These are phyloP conservation scores for Montipora foliosa DNA, from an alignment of 64 coral and sea anemone species.

Conservation along the genomic window DNA sequence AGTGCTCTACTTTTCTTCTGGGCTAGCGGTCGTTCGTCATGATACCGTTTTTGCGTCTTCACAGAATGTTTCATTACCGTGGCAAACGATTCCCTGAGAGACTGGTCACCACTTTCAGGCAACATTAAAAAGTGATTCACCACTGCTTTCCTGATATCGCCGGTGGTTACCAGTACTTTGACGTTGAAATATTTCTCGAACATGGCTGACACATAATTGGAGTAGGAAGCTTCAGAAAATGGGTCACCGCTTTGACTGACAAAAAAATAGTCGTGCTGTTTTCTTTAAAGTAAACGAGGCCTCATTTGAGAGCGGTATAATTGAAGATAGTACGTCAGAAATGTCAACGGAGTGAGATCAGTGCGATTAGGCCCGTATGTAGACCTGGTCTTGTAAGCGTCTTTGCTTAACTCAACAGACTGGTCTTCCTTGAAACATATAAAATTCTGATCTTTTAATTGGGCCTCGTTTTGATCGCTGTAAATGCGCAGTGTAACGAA, in stretches of 20 bases:
- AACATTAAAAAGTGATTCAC: slow-evolving; percentile 10
- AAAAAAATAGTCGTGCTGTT: slow-evolving; percentile 15
- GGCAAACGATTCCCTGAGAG: slow-evolving; percentile 6
- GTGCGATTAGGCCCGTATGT: neutral
- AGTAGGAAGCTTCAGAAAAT: neutral
- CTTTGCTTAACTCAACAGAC: neutral
- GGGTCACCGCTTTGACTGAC: slow-evolving; percentile 12
- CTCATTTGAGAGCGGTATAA: neutral
- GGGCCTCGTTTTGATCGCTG: neutral
- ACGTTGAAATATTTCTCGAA: slow-evolving; percentile 15
- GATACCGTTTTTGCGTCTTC: neutral
- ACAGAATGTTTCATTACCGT: neutral
- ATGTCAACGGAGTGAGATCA: neutral
- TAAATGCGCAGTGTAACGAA: neutral
- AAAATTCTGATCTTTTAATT: neutral
- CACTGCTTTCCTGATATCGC: neutral
- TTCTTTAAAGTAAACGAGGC: neutral
- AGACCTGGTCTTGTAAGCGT: neutral
- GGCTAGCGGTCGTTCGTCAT: neutral
- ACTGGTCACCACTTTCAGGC: neutral
- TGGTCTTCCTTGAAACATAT: neutral
- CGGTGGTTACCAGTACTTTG: neutral
- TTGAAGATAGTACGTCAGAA: slow-evolving; percentile 10
- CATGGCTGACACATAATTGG: neutral
- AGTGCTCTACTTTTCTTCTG: too few species aligned